Evolutionary conservation across 2,113 vertebrate genomes (phyloP), one percentile per base, ranked within the genome.

Genomic region (Sphyrna mokarran): DNA sequence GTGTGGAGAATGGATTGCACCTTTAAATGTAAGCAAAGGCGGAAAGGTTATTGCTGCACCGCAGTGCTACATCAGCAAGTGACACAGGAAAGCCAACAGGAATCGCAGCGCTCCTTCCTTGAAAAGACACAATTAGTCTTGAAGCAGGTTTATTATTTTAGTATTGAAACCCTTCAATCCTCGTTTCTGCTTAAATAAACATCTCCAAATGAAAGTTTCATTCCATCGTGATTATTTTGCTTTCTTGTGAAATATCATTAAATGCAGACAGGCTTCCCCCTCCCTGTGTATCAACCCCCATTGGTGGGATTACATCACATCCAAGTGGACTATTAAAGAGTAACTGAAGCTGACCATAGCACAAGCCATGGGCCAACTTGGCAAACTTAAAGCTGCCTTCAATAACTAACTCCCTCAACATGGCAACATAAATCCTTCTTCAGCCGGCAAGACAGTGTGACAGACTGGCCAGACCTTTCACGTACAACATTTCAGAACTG

Each of bases 221-320:
- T 94, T 68, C 68, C 20, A n/a, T 18, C n/a, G 63, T 37, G 63
- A 94, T 94, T 94, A 94, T 94, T 94, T 94, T 94, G 37, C 90
- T 94, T 94, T 68, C 33, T 63, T 68, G 63, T 22, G n/a, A 68
- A 66, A 40, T 37, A 94, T 68, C 63, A 58, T 94, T 20, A 63
- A 63, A 40, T 68, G 63, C 63, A 63, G 61, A 22, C 90, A 94
- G 63, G 40, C 54, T 33, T 54, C 20, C 54, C 87, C 48, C 37
- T 16, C n/a, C n/a, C n/a, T n/a, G 43, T 40, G 37, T 5, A 20
- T 40, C 37, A 37, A 10, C 16, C 86, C 86, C 48, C 48, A 58
- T 29, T 14, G 43, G 54, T 58, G 43, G 58, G 48, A 90, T 58
- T 58, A 29, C 48, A 61, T 23, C 10, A 26, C 29, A 66, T 94